Conservation (phyloP, 1,140 invertebrate species). For the Dinothrombium tinctorium region DNA sequence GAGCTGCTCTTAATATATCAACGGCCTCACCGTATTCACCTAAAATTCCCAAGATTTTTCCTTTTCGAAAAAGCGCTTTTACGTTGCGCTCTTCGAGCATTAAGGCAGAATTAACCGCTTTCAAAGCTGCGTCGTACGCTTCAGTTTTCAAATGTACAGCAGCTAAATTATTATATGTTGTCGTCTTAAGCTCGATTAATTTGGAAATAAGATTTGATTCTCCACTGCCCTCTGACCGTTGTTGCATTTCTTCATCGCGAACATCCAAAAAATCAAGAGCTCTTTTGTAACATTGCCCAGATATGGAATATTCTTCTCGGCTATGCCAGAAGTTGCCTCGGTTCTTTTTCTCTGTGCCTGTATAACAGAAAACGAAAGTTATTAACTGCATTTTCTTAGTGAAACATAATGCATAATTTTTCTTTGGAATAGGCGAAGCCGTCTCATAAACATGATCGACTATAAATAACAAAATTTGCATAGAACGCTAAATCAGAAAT, state of each 20-base stretch:
- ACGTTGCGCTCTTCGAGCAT: slow-evolving; percentile 58
- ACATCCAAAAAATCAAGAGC: slow-evolving; percentile 56
- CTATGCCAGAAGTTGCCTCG: slow-evolving; percentile 69
- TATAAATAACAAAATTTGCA: not conserved
- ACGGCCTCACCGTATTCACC: slow-evolving; percentile 35
- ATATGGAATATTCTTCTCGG: slow-evolving; percentile 43
- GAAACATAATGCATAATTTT: too few relatives aligned
- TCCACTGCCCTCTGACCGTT: not conserved
- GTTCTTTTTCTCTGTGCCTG: slow-evolving; percentile 48
- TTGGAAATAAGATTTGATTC: slow-evolving; percentile 16
- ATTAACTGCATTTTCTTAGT: not conserved
- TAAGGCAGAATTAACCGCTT: slow-evolving; percentile 52
- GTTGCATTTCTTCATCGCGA: slow-evolving; percentile 22
- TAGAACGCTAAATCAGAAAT: not conserved
- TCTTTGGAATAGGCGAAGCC: too few relatives aligned
- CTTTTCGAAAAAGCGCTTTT: slow-evolving; percentile 68
- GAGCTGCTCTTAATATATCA: slow-evolving; percentile 28
- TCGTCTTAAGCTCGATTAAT: slow-evolving; percentile 46
- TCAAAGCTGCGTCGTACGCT: slow-evolving; percentile 50
- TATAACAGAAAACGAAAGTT: slow-evolving; percentile 18
- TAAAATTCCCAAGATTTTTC: slow-evolving; percentile 39
- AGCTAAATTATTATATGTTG: slow-evolving; percentile 69
- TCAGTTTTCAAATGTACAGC: slow-evolving; percentile 59
- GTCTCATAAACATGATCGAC: too few relatives aligned
- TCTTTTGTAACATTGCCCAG: slow-evolving; percentile 57